Conservation (phyloP, 2,797 vertebrate species). For the Clarias pachynema region DNA sequence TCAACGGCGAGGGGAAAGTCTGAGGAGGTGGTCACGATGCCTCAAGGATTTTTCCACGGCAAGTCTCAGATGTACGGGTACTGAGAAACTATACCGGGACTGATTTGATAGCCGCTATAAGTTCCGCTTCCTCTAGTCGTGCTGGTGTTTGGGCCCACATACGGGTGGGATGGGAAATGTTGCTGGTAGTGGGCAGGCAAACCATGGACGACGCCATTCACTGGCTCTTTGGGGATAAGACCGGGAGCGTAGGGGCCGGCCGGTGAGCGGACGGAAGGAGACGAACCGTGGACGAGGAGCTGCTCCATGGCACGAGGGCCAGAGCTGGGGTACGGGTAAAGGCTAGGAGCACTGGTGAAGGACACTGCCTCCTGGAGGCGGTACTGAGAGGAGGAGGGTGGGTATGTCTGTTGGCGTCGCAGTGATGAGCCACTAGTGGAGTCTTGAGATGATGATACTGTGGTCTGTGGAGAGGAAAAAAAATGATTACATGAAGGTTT, state of each 20-base stretch:
- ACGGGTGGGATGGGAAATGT: conserved; percentile 83
- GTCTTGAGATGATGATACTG: conserved; percentile 87
- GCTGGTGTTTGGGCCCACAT: conserved; percentile 83
- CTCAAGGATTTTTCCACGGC: conserved; percentile 2
- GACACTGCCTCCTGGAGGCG: conserved; percentile 88
- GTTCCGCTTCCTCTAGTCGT: conserved; percentile 76
- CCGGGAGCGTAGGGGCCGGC: conserved; percentile 81
- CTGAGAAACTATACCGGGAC: conserved; percentile 91
- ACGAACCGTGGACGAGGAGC: conserved; percentile 72
- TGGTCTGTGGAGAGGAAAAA: background rate
- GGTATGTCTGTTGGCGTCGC: conserved; percentile 90
- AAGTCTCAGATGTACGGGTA: conserved; percentile 89
- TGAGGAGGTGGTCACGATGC: conserved; percentile 24
- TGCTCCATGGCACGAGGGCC: conserved; percentile 91
- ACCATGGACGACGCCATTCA: conserved; percentile 83
- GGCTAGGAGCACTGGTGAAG: conserved; percentile 79
- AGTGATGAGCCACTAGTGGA: conserved; percentile 68
- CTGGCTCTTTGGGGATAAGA: conserved; percentile 85
- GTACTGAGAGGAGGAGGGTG: conserved; percentile 87
- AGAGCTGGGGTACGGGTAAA: conserved; percentile 91
- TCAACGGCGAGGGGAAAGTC: conserved; percentile 41
- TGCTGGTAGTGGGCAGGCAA: conserved; percentile 90
- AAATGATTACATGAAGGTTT: background rate
- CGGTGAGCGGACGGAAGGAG: conserved; percentile 77
- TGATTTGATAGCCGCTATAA: conserved; percentile 93